phyloP scores from a whole-genome alignment of 2,113 vertebrate species.

The Pungitius pungitius region DNA sequence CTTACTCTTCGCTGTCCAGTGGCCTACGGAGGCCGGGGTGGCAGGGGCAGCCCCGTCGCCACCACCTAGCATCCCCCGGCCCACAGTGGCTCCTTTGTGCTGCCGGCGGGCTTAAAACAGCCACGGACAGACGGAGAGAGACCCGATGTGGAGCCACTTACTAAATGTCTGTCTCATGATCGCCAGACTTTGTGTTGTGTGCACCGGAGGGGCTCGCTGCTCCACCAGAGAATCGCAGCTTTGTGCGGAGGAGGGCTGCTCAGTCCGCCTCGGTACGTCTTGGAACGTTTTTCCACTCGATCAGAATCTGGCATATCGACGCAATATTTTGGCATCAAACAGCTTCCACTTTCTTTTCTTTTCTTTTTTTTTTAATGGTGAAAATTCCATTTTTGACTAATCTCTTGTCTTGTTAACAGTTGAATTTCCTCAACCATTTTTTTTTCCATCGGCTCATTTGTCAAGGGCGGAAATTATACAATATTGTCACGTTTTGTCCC shows the following conservation, averaged over 20 bases:
- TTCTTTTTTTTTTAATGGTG: background rate
- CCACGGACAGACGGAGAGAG: background rate
- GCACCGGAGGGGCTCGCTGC: background rate
- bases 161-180: slow-evolving; percentile 62
- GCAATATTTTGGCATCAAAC: background rate
- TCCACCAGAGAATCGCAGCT: slow-evolving; percentile 51
- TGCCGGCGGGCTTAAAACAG: slow-evolving; percentile 37
- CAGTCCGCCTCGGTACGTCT: background rate
- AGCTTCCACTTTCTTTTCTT: background rate
- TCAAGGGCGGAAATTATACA: background rate
- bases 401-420: background rate
- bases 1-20: slow-evolving; percentile 19
- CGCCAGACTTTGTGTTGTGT: slow-evolving; percentile 21
- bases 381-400: background rate
- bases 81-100: slow-evolving; percentile 61
- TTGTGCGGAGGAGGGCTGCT: slow-evolving; percentile 49
- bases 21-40: slow-evolving; percentile 4
- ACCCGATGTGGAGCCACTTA: slow-evolving; percentile 29
- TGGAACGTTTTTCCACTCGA: background rate
- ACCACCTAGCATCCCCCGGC: background rate
- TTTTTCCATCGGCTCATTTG: background rate
- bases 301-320: slow-evolving; percentile 2
- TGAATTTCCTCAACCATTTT: background rate
- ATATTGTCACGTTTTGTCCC: background rate
- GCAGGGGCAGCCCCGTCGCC: slow-evolving; percentile 3